These are phyloP conservation scores for Phrynocephalus forsythii DNA, from an alignment of 2,797 vertebrate genomes.

Conservation along the genomic window DNA sequence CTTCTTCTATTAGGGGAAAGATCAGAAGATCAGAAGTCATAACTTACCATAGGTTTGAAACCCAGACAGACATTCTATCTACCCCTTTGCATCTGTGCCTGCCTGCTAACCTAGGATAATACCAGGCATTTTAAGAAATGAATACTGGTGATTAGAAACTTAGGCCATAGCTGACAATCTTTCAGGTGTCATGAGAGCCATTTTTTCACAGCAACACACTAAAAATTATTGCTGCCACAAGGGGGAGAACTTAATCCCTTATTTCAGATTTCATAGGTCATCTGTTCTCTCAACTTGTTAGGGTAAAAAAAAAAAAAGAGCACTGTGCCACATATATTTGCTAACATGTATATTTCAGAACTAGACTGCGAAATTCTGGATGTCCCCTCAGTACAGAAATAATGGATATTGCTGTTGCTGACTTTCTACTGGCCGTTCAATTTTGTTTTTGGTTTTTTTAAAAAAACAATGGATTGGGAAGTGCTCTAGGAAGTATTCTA, in stretches of 20 bases:
- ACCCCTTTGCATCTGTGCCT: background rate
- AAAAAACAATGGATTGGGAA: too few species aligned
- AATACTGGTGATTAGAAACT: too few species aligned
- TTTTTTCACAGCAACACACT: too few species aligned
- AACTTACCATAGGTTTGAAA: too few species aligned
- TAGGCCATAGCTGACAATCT: background rate
- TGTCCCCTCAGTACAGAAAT: background rate
- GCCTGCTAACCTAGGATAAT: background rate
- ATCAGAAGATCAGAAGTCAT: too few species aligned
- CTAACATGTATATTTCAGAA: too few species aligned
- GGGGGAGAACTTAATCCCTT: constrained; percentile 11
- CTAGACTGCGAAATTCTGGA: too few species aligned
- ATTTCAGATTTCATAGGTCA: background rate
- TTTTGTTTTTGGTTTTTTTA: too few species aligned
- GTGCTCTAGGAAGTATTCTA: too few species aligned
- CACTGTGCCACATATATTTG: background rate
- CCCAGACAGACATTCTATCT: background rate
- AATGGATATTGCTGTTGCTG: background rate
- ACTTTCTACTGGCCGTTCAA: too few species aligned
- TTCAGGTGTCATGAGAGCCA: too few species aligned
- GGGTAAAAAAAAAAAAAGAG: background rate
- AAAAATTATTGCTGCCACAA: constrained; percentile 13
- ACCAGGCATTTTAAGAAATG: background rate
- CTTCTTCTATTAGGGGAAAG: too few species aligned
- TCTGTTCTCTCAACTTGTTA: background rate